phyloP scores from a whole-genome alignment of 2,113 vertebrate genomes.

The Thalassarche chlororhynchos region DNA sequence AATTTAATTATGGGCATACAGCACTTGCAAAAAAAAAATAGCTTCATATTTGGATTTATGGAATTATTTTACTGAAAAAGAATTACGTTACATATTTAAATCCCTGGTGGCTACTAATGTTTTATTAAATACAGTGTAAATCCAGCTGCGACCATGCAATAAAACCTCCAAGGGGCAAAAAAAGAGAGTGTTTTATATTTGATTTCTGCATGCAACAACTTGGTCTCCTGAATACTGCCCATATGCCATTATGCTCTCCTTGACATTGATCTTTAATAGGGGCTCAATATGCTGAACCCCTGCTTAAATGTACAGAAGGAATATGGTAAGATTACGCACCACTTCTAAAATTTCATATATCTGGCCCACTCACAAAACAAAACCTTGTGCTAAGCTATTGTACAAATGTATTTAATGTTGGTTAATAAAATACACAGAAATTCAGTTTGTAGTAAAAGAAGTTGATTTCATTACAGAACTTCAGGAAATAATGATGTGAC shows the following conservation, averaged over 20 bases:
- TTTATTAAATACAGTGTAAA: conserved; percentile 83
- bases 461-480: conserved; percentile 67
- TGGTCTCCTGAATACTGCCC: conserved; percentile 22
- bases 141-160: conserved; percentile 78
- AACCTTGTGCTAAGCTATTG: conserved; percentile 7
- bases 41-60: conserved; percentile 81
- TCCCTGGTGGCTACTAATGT: conserved; percentile 79
- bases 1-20: conserved; percentile 72
- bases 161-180: conserved; percentile 72
- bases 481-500: conserved; percentile 41
- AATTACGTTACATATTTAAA: conserved; percentile 82
- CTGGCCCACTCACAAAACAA: conserved; percentile 30
- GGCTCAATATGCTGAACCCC: not conserved
- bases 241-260: conserved; percentile 33
- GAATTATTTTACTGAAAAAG: conserved; percentile 81
- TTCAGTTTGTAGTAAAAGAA: not conserved
- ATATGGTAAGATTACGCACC: not conserved
- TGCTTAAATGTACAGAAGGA: conserved; percentile 3
- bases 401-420: conserved; percentile 11
- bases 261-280: conserved; percentile 13
- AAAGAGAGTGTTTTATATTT: conserved; percentile 62
- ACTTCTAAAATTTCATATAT: conserved; percentile 52
- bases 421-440: conserved; percentile 63
- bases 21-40: conserved; percentile 17
- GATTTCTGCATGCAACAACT: conserved; percentile 41